phyloP scores from a whole-genome alignment of 2,113 vertebrate genomes.

The human (Homo sapiens) region GRCh38 chr2:215861501-215862000 shows the following conservation, averaged over 20 bases:
- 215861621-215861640: slow-evolving; percentile 19
- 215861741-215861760: accelerated
- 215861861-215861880: too few relatives aligned
- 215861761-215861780: too few relatives aligned
- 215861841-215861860: too few relatives aligned
- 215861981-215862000: background rate
- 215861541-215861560: background rate
- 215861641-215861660: background rate
- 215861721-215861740: too few relatives aligned
- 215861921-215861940: background rate
- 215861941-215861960: background rate
- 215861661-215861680: background rate
- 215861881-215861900: too few relatives aligned
- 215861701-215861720: too few relatives aligned
- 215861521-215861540: background rate
- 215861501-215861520: background rate
- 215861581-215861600: background rate
- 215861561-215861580: background rate
- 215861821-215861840: accelerated
- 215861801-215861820: too few relatives aligned
- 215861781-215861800: too few relatives aligned
- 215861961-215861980: background rate
- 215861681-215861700: too few relatives aligned
- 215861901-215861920: background rate
- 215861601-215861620: background rate